phyloP scores from a whole-genome alignment of 2,888 invertebrate species.

The Gastrophysa polygoni region DNA sequence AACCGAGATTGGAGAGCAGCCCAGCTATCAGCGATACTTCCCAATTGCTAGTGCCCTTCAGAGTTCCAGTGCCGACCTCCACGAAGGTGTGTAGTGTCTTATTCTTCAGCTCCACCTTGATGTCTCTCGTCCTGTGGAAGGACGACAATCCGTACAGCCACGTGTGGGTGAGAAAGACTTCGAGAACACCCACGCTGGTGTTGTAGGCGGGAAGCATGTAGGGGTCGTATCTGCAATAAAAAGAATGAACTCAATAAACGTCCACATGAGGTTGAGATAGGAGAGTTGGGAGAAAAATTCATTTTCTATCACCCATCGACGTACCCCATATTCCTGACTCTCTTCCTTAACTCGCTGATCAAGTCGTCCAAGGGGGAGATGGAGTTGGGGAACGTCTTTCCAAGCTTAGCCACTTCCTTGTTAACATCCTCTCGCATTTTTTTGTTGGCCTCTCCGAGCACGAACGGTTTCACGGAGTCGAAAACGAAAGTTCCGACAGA shows the following conservation, averaged over 20 bases:
- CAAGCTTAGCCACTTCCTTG: conserved; percentile 71
- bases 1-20: conserved; percentile 72
- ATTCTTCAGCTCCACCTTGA: conserved; percentile 74
- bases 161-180: conserved; percentile 73
- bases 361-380: conserved; percentile 86
- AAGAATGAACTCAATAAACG: background rate
- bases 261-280: background rate
- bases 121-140: conserved; percentile 81
- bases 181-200: conserved; percentile 72
- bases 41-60: conserved; percentile 81
- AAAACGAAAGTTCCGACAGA: conserved; percentile 82
- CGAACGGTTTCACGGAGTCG: conserved; percentile 85
- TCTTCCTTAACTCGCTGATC: conserved; percentile 74
- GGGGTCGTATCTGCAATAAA: conserved; percentile 68
- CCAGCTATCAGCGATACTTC: conserved; percentile 73
- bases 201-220: conserved; percentile 75
- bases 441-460: conserved; percentile 77
- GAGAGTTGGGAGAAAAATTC: no score
- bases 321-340: conserved; percentile 65
- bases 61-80: conserved; percentile 79
- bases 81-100: conserved; percentile 70
- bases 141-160: conserved; percentile 81
- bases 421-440: conserved; percentile 77
- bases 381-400: conserved; percentile 81
- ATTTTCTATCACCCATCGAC: background rate